Conservation (phyloP, 2,888 invertebrate species). For the Nudaria mundana region DNA sequence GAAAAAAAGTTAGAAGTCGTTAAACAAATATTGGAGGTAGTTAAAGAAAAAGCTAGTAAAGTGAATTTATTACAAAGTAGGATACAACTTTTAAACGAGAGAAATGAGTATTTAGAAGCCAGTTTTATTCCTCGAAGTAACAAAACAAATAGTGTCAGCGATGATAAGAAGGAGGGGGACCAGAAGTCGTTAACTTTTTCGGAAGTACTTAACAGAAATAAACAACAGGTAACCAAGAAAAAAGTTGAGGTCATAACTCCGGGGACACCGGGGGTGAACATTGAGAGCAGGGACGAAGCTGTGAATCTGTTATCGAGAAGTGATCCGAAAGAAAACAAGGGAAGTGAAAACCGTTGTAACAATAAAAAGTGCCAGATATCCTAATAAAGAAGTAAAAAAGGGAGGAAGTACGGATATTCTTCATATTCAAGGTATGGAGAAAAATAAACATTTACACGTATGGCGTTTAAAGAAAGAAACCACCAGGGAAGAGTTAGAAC, state of each 20-base stretch:
- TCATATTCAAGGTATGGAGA: slow-evolving; percentile 2
- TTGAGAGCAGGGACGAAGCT: too few relatives aligned
- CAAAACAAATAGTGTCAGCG: neutral
- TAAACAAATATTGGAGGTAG: slow-evolving; percentile 15
- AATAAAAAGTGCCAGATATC: slow-evolving; percentile 1
- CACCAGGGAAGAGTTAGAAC: neutral
- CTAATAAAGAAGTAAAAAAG: slow-evolving; percentile 5
- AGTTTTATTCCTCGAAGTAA: neutral
- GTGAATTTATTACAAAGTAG: slow-evolving; percentile 14
- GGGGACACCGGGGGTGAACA: too few relatives aligned
- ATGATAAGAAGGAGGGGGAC: neutral
- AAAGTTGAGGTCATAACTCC: too few relatives aligned
- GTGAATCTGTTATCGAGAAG: neutral
- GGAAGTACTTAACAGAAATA: neutral
- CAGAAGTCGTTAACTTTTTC: neutral
- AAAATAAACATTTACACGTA: slow-evolving; percentile 12
- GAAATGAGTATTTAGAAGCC: slow-evolving; percentile 3
- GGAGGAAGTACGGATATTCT: neutral
- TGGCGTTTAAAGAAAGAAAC: slow-evolving; percentile 4
- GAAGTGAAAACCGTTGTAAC: slow-evolving; percentile 2
- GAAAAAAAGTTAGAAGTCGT: slow-evolving; percentile 15
- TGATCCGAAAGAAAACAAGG: neutral
- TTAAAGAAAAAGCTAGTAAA: slow-evolving; percentile 17
- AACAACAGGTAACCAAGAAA: too few relatives aligned
- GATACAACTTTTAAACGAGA: slow-evolving; percentile 9